Evolutionary conservation across 92 coral and sea anemone genomes (phyloP).

Genomic region (Chrysogorgia sp.): DNA sequence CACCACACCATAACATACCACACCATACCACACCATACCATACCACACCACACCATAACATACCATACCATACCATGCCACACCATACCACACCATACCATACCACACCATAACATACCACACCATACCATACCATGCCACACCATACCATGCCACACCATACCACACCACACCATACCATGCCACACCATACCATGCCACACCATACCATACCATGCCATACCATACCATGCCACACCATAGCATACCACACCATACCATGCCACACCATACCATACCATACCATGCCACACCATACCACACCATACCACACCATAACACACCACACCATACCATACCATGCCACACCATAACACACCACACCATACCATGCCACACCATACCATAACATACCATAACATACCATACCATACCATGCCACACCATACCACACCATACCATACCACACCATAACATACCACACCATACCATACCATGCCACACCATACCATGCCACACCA

Average conservation of each 20-base stretch:
- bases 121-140: conserved; percentile 11
- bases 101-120: conserved; percentile 12
- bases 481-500: no score
- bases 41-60: conserved; percentile 25
- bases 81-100: conserved; percentile 25
- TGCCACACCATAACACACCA: conserved; percentile 1
- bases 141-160: conserved; percentile 17
- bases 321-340: conserved; percentile 12
- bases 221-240: conserved; percentile 14
- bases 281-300: conserved; percentile 17
- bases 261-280: conserved; percentile 5
- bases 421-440: not conserved
- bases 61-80: conserved; percentile 7
- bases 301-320: conserved; percentile 5
- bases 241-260: conserved; percentile 18
- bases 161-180: not conserved
- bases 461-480: no score
- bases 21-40: conserved; percentile 8
- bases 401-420: conserved; percentile 4
- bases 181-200: not conserved
- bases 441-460: no score
- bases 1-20: conserved; percentile 1
- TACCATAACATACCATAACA: conserved; percentile 3
- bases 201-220: conserved; percentile 20
- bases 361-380: conserved; percentile 12